Conservation (phyloP, 92 coral and sea anemone genomes). For the Blastomussa wellsi region DNA sequence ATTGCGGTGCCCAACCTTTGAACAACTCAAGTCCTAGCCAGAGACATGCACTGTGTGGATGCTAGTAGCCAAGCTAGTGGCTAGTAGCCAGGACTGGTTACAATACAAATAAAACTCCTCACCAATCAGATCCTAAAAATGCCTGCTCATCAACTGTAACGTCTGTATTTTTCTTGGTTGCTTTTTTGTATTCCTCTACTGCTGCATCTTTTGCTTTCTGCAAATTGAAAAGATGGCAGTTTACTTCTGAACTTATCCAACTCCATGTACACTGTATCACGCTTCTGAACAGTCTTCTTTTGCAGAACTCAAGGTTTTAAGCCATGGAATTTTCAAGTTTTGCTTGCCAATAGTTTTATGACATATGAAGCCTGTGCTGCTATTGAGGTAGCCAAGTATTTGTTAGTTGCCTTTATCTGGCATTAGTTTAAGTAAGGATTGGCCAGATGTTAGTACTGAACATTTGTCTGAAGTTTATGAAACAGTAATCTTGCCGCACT, state of each 20-base stretch:
- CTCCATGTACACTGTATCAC: background rate
- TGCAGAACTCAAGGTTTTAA: no score
- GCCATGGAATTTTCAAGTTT: background rate
- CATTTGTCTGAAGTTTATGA: background rate
- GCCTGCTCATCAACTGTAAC: slow-evolving; percentile 84
- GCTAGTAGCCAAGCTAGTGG: no score
- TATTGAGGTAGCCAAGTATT: no score
- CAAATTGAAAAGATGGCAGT: background rate
- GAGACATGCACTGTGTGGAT: no score
- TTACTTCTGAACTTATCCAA: background rate
- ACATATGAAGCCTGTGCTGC: no score
- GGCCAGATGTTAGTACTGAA: background rate
- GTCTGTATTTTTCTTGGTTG: slow-evolving; percentile 74
- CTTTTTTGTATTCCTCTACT: slow-evolving; percentile 80
- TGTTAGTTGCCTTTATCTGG: background rate
- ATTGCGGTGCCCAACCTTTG: no score
- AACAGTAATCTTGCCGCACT: background rate
- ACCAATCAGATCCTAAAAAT: slow-evolving; percentile 90
- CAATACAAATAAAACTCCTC: background rate
- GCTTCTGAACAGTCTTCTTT: background rate
- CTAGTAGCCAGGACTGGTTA: no score
- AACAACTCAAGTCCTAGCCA: no score
- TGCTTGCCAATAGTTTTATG: no score
- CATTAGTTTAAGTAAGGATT: no score
- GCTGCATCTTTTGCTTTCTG: slow-evolving; percentile 50